A percentile compares a stretch with the other conserved stretches of the same genome.
phyloP scores from a whole-genome alignment of 2,797 vertebrate species.

The Jordanella pulchra region DNA sequence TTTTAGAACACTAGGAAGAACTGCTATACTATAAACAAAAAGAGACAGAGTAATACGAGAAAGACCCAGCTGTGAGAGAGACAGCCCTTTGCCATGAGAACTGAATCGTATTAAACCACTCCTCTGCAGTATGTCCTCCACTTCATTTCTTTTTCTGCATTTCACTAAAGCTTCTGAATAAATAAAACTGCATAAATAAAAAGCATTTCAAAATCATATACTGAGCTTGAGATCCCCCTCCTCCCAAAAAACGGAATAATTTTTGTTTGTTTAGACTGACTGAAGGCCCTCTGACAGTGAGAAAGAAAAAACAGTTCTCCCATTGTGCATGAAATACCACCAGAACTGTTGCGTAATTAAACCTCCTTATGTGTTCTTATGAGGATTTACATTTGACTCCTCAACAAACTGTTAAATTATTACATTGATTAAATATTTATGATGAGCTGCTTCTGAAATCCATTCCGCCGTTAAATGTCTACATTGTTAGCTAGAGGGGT shows the following conservation, averaged over 20 bases:
- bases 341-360: constrained; percentile 14
- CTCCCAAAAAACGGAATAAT: neutral
- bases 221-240: neutral
- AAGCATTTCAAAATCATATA: constrained; percentile 4
- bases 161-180: constrained; percentile 29
- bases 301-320: neutral
- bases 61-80: constrained; percentile 18
- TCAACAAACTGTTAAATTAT: constrained; percentile 36
- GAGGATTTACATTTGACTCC: constrained; percentile 28
- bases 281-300: neutral
- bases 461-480: neutral
- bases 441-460: constrained; percentile 12
- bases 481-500: neutral
- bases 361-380: neutral
- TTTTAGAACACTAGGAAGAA: constrained; percentile 27
- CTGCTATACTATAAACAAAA: constrained; percentile 25
- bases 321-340: constrained; percentile 6
- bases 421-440: constrained; percentile 38
- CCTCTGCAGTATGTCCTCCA: constrained; percentile 27
- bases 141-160: constrained; percentile 23
- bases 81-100: constrained; percentile 34
- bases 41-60: constrained; percentile 18
- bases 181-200: constrained; percentile 25
- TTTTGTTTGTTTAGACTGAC: neutral
- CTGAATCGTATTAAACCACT: constrained; percentile 40